These are phyloP conservation scores for Sycobia sp. DNA, from an alignment of 1,140 invertebrate species.

Conservation along the genomic window DNA sequence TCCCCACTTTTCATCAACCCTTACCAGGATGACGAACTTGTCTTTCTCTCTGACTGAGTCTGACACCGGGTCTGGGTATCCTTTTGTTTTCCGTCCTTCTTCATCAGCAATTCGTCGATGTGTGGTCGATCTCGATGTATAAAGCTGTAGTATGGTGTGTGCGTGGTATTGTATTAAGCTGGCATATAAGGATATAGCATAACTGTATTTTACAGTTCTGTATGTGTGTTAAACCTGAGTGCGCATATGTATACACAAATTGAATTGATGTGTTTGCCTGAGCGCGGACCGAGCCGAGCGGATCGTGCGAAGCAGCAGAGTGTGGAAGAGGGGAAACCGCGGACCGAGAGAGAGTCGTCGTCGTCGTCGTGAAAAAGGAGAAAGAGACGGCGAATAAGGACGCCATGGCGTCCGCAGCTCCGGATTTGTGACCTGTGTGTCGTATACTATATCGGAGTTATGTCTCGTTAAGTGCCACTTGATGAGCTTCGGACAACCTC, in stretches of 20 bases:
- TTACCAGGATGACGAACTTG: conserved; percentile 29
- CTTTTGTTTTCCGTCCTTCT: background rate
- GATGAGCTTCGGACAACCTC: no score
- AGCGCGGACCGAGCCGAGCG: background rate
- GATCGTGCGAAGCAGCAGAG: conserved; percentile 4
- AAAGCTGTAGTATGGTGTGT: no score
- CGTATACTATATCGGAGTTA: no score
- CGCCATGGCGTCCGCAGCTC: conserved; percentile 28
- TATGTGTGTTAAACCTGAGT: no score
- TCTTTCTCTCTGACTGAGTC: background rate
- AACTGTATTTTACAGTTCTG: no score
- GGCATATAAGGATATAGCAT: no score
- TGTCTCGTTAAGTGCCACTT: no score
- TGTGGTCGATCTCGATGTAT: no score
- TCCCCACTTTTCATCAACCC: no score
- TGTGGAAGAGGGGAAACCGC: background rate
- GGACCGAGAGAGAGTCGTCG: background rate
- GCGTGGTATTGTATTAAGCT: no score
- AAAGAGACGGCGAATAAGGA: conserved; percentile 13
- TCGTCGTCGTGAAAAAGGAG: background rate
- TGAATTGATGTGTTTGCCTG: background rate
- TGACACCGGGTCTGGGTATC: background rate
- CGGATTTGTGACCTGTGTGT: conserved; percentile 8
- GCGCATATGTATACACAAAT: no score
- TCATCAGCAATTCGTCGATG: background rate